Percentiles rank a stretch among this genome's conserved stretches.
These are phyloP conservation scores for Druceiella hillmani DNA, from an alignment of 2,888 invertebrate genomes.

Conservation along the genomic window DNA sequence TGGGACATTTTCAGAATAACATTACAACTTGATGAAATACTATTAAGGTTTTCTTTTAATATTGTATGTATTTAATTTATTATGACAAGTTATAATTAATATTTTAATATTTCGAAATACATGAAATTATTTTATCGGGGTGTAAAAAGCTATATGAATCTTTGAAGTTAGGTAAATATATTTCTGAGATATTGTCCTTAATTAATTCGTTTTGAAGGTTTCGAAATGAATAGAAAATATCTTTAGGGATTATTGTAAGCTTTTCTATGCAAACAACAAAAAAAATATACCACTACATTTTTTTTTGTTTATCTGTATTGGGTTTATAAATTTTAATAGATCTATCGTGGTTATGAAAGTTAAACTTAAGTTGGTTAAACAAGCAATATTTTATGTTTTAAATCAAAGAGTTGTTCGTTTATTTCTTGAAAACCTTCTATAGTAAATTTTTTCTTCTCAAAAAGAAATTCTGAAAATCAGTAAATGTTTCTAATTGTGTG, in stretches of 20 bases:
- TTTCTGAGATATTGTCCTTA: neutral
- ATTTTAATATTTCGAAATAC: slow-evolving; percentile 6
- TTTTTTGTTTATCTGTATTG: slow-evolving; percentile 10
- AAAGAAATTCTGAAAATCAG: slow-evolving; percentile 4
- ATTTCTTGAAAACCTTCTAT: slow-evolving; percentile 5
- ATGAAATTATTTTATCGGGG: slow-evolving; percentile 4
- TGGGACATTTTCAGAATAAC: slow-evolving; percentile 13
- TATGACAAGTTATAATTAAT: slow-evolving; percentile 5
- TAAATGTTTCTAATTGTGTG: slow-evolving; percentile 1
- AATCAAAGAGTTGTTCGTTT: slow-evolving; percentile 1
- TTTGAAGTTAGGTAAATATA: slow-evolving; percentile 7
- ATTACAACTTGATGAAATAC: slow-evolving; percentile 10
- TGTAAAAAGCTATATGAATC: neutral
- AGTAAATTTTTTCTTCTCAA: neutral
- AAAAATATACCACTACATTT: slow-evolving; percentile 19
- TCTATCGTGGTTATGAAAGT: slow-evolving; percentile 9
- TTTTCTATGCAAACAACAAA: too few species aligned
- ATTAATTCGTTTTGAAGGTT: slow-evolving; percentile 5
- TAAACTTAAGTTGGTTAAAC: slow-evolving; percentile 1
- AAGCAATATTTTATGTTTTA: slow-evolving; percentile 5
- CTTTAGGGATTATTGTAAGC: slow-evolving; percentile 13
- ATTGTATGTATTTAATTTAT: slow-evolving; percentile 10
- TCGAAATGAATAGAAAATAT: slow-evolving; percentile 14
- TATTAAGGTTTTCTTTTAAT: slow-evolving; percentile 12
- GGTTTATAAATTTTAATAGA: slow-evolving; percentile 6